phyloP scores from a whole-genome alignment of 1,140 invertebrate species.

The Mercenaria mercenaria region DNA sequence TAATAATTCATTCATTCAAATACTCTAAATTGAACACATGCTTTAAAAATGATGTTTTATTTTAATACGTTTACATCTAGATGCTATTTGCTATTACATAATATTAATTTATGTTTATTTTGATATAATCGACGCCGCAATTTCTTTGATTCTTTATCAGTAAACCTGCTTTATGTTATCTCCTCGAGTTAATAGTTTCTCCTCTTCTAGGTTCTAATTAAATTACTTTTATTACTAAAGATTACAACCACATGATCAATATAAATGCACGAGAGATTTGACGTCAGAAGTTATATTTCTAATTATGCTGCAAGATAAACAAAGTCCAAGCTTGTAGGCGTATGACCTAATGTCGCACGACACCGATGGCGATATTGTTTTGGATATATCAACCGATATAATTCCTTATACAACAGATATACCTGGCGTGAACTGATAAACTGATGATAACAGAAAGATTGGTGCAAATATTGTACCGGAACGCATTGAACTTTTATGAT shows the following conservation, averaged over 20 bases:
- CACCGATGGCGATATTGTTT: background rate
- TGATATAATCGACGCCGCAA: too few relatives aligned
- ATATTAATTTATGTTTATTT: too few relatives aligned
- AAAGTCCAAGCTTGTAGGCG: background rate
- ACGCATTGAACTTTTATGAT: background rate
- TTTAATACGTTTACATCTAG: too few relatives aligned
- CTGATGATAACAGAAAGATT: background rate
- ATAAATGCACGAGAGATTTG: background rate
- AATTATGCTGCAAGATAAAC: background rate
- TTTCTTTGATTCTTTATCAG: too few relatives aligned
- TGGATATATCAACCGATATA: background rate
- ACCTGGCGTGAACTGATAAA: background rate
- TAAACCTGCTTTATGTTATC: too few relatives aligned
- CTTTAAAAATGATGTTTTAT: too few relatives aligned
- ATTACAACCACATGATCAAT: background rate
- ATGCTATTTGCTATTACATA: too few relatives aligned
- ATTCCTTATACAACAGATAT: background rate
- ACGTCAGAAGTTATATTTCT: background rate
- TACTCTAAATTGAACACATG: too few relatives aligned
- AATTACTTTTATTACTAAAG: background rate
- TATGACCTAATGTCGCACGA: background rate
- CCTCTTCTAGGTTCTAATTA: background rate
- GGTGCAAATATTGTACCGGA: background rate
- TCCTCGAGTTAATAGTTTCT: too few relatives aligned
- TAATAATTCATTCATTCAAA: too few relatives aligned